Conservation (phyloP, 1,140 invertebrate genomes). For the Hylaeus volcanicus region DNA sequence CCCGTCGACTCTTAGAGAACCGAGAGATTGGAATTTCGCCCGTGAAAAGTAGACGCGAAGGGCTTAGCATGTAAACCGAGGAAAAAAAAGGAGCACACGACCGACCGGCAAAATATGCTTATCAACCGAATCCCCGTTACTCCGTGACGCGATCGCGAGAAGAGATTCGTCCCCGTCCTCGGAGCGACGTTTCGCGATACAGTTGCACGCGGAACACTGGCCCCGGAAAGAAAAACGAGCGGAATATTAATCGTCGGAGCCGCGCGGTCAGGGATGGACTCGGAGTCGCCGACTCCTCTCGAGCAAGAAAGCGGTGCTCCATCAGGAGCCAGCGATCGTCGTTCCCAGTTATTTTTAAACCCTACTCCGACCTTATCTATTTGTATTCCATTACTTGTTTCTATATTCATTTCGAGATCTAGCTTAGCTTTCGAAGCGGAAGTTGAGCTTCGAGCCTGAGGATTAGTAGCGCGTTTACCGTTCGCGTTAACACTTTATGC, state of each 20-base stretch:
- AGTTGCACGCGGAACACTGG: slow-evolving; percentile 33
- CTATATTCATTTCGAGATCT: no score
- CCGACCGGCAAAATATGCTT: neutral
- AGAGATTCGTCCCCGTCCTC: slow-evolving; percentile 29
- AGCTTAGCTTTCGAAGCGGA: no score
- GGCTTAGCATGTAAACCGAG: neutral
- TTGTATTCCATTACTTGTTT: no score
- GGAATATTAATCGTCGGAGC: slow-evolving; percentile 40
- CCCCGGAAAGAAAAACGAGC: slow-evolving; percentile 27
- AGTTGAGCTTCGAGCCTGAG: no score
- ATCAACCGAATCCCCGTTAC: slow-evolving; percentile 10
- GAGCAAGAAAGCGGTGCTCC: neutral
- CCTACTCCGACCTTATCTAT: no score
- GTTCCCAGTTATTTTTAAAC: no score
- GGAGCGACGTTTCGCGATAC: slow-evolving; percentile 42
- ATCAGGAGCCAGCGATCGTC: neutral
- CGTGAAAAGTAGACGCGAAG: no score
- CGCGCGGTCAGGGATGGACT: neutral
- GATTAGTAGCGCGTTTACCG: no score
- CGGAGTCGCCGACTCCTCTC: neutral
- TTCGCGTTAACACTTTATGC: no score
- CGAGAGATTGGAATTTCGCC: no score
- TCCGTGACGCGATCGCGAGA: slow-evolving; percentile 38
- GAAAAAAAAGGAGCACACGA: neutral
- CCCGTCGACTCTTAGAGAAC: no score